These are phyloP conservation scores for Acheta domesticus DNA, from an alignment of 2,888 invertebrate species.

Conservation along the genomic window DNA sequence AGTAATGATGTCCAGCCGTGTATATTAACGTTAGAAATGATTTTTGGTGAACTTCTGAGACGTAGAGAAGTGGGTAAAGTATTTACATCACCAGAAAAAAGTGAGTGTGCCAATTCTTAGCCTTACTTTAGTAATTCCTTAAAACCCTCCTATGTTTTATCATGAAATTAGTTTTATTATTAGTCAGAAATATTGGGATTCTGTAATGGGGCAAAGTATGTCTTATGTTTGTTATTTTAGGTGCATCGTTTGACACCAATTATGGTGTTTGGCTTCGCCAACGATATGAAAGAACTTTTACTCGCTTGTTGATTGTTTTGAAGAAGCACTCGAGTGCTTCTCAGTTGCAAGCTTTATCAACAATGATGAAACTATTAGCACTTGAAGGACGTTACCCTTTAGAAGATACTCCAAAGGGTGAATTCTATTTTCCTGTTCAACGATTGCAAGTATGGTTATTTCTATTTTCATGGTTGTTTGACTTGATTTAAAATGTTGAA, in stretches of 20 bases:
- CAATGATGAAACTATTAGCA: slow-evolving; percentile 68
- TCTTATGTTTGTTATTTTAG: slow-evolving; percentile 53
- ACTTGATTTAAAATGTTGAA: too few relatives aligned
- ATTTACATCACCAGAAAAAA: slow-evolving; percentile 28
- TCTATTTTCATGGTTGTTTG: background rate
- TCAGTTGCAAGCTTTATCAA: slow-evolving; percentile 63
- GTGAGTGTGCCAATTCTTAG: background rate
- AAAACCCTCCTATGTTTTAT: background rate
- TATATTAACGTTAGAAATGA: slow-evolving; percentile 66
- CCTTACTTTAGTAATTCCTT: too few relatives aligned
- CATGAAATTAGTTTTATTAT: too few relatives aligned
- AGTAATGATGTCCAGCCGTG: slow-evolving; percentile 42
- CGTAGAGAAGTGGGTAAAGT: slow-evolving; percentile 62
- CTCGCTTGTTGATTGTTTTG: slow-evolving; percentile 58
- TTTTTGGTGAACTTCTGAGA: slow-evolving; percentile 66
- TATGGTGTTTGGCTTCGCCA: slow-evolving; percentile 67
- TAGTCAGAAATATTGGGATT: background rate
- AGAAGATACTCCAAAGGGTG: slow-evolving; percentile 51
- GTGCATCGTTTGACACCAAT: slow-evolving; percentile 55
- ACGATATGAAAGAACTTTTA: slow-evolving; percentile 65
- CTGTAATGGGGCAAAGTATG: background rate
- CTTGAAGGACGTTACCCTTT: slow-evolving; percentile 68
- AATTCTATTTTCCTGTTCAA: slow-evolving; percentile 62
- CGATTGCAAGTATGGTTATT: slow-evolving; percentile 57
- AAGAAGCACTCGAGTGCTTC: slow-evolving; percentile 51